Conservation (phyloP, 2,888 invertebrate species). For the Orthosia incerta region DNA sequence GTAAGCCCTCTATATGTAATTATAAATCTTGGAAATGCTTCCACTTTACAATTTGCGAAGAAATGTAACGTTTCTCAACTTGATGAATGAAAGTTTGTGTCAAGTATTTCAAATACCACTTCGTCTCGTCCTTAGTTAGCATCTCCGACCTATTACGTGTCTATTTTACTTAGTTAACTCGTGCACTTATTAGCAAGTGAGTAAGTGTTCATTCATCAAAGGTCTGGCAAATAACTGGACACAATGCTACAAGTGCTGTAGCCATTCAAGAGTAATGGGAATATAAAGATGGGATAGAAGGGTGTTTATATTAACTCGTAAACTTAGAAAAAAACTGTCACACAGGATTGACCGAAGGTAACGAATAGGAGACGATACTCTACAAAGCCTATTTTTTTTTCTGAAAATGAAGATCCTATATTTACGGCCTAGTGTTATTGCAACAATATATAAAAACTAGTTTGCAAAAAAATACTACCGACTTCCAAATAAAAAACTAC, state of each 20-base stretch:
- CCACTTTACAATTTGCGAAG: neutral
- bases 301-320: no score
- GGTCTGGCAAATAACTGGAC: neutral
- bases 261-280: neutral
- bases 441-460: no score
- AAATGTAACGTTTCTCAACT: neutral
- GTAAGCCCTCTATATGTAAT: no score
- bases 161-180: slow-evolving; percentile 29
- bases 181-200: slow-evolving; percentile 21
- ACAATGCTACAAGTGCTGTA: neutral
- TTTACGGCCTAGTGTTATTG: neutral
- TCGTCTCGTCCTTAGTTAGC: neutral
- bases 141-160: slow-evolving; percentile 19
- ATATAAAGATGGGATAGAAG: neutral
- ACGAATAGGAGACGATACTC: no score
- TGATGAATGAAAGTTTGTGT: slow-evolving; percentile 24
- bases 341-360: no score
- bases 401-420: no score
- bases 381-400: no score
- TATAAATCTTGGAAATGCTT: neutral
- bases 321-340: no score
- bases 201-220: slow-evolving; percentile 25
- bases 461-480: no score
- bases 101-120: slow-evolving; percentile 19
- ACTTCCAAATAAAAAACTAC: no score